Conservation (phyloP, 2,888 invertebrate genomes). For the Margaritifera margaritifera region DNA sequence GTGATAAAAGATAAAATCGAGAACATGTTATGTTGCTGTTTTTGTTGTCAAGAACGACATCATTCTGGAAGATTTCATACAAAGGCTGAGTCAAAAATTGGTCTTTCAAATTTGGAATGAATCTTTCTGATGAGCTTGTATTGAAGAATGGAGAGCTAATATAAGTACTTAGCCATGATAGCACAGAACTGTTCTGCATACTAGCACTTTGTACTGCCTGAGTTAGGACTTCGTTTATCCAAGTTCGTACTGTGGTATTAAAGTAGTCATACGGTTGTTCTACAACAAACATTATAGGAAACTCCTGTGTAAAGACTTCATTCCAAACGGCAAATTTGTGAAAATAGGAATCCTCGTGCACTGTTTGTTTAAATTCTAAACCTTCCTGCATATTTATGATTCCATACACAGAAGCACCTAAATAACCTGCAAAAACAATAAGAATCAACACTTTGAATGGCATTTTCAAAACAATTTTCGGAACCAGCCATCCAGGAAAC, state of each 20-base stretch:
- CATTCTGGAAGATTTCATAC: slow-evolving; percentile 34
- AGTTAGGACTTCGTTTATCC: slow-evolving; percentile 8
- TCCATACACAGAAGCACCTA: slow-evolving; percentile 32
- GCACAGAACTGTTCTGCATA: slow-evolving; percentile 19
- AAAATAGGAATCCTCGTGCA: slow-evolving; percentile 27
- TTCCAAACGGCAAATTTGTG: slow-evolving; percentile 22
- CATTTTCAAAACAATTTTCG: slow-evolving; percentile 33
- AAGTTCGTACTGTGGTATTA: slow-evolving; percentile 1
- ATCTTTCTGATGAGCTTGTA: slow-evolving; percentile 7
- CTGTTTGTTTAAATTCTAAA: slow-evolving; percentile 23
- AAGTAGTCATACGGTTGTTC: slow-evolving; percentile 13
- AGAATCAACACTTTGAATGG: slow-evolving; percentile 36
- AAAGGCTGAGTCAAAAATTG: slow-evolving; percentile 11
- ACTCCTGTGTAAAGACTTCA: slow-evolving; percentile 16
- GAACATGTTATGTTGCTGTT: slow-evolving; percentile 78
- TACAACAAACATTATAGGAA: slow-evolving; percentile 20
- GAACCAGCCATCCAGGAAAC: slow-evolving; percentile 40
- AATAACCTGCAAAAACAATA: slow-evolving; percentile 42
- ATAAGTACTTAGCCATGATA: slow-evolving; percentile 23
- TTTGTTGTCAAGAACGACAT: slow-evolving; percentile 35
- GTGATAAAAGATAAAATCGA: slow-evolving; percentile 89
- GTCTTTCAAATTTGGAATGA: slow-evolving; percentile 15
- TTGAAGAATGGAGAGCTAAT: slow-evolving; percentile 7
- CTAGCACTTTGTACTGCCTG: slow-evolving; percentile 11
- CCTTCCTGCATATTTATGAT: slow-evolving; percentile 33